Evolutionary conservation across 2,888 invertebrate species (phyloP).

Genomic region (Agrochola litura): DNA sequence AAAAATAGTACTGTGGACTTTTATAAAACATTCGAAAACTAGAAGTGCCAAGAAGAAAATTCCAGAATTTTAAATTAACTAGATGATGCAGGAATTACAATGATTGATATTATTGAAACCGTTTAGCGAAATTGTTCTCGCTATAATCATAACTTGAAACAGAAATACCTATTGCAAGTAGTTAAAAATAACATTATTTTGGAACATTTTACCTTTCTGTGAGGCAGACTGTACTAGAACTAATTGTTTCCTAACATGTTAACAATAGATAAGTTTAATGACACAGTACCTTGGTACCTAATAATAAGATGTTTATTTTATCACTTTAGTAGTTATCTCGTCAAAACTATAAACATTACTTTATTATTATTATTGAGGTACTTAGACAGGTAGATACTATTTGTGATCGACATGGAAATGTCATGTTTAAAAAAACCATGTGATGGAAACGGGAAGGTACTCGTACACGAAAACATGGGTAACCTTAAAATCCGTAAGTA

Average conservation of each 20-base stretch:
- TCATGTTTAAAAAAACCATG: background rate
- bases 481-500: background rate
- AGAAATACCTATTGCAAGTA: background rate
- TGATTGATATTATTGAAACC: background rate
- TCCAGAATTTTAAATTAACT: background rate
- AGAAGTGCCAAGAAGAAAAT: background rate
- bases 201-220: background rate
- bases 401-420: background rate
- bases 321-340: slow-evolving; percentile 4
- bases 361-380: slow-evolving; percentile 3
- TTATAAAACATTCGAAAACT: background rate
- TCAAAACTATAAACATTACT: slow-evolving; percentile 11
- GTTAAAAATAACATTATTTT: background rate
- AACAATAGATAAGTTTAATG: slow-evolving; percentile 25
- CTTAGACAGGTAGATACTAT: background rate
- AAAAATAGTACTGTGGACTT: too few relatives aligned
- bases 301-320: slow-evolving; percentile 10
- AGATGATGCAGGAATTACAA: background rate
- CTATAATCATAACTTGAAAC: background rate
- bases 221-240: slow-evolving; percentile 15
- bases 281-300: background rate
- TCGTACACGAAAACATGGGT: background rate
- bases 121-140: background rate
- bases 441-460: too few relatives aligned
- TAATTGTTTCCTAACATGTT: slow-evolving; percentile 27